phyloP scores from a whole-genome alignment of 2,113 vertebrate species.

The Ciconia maguari region DNA sequence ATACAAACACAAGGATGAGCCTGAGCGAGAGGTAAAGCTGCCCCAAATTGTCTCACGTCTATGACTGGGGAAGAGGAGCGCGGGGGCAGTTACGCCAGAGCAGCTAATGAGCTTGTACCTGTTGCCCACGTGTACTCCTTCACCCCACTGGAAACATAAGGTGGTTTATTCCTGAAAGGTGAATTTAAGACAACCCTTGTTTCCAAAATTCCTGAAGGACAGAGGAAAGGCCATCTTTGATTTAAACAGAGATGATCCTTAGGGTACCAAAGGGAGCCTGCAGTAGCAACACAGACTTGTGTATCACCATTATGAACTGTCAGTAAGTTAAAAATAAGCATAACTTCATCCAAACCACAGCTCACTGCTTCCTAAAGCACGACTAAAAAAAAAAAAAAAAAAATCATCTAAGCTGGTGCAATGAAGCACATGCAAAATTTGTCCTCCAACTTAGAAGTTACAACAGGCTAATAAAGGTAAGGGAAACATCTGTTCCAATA shows the following conservation, averaged over 20 bases:
- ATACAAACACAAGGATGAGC: not conserved
- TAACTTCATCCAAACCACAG: constrained; percentile 38
- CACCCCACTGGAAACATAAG: not conserved
- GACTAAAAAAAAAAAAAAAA: not conserved
- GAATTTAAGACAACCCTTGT: not conserved
- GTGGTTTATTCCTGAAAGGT: not conserved
- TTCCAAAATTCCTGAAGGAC: constrained; percentile 12
- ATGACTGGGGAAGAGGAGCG: not conserved
- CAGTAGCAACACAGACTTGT: not conserved
- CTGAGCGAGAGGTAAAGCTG: not conserved
- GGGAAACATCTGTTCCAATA: constrained; percentile 50
- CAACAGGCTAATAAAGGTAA: constrained; percentile 64
- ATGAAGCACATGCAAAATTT: constrained; percentile 33
- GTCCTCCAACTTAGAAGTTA: constrained; percentile 43
- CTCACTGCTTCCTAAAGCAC: constrained; percentile 36
- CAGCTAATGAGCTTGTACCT: not conserved
- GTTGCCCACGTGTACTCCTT: not conserved
- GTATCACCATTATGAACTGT: constrained; percentile 46
- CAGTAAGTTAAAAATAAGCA: constrained; percentile 51
- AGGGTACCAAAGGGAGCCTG: not conserved
- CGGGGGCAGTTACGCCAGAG: not conserved
- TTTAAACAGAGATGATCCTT: not conserved
- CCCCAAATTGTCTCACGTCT: not conserved
- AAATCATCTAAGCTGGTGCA: not conserved
- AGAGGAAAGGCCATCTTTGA: not conserved